Evolutionary conservation across 2,888 invertebrate species (phyloP), one percentile per base, ranked within the genome.

Genomic region (Crocallis elinguaria): DNA sequence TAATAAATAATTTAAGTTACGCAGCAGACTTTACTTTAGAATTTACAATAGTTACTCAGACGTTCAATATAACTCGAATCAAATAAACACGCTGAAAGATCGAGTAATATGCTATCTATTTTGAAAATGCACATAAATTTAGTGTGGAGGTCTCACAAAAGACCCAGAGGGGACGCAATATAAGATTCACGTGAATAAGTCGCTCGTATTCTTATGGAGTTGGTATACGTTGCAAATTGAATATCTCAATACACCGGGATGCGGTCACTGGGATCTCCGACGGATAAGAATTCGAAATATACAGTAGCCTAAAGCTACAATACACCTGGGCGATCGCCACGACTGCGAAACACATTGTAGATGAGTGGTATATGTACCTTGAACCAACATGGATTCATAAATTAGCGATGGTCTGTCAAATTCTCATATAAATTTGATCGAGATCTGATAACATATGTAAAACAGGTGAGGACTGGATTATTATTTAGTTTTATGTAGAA

Each of bases 151-250:
- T 36, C 36, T 11, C 19, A 36, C 43, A 36, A 36, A 36, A 36
- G 36, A 36, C 19, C 11, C 19, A 21, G 11, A 4, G 17, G 21
- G 17, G 19, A 38, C n/a, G n/a, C n/a, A n/a, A n/a, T n/a, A n/a
- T n/a, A n/a, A n/a, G n/a, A 27, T n/a, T 49, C 45, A 14, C 8
- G 33, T 14, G 54, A 51, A 51, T 45, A 56, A 49, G 35, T 41
- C 41, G 12, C 27, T 49, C 27, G 21, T 30, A 41, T 39, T 49
- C 30, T 38, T 23, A 29, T 11, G 0, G 21, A 37, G 27, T 16
- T 39, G 11, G 33, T 48, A 35, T 36, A 29, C 36, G 37, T 43
- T 19, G 33, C 42, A 42, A 53, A 38, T 53, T 42, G 42, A 48
- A 42, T 48, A 11, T 36, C 29, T 41, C 45, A 45, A 29, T 45